Percentiles rank a stretch among this genome's conserved stretches.
These are phyloP conservation scores for Falco rusticolus DNA, from an alignment of 2,797 vertebrate genomes.

Conservation along the genomic window DNA sequence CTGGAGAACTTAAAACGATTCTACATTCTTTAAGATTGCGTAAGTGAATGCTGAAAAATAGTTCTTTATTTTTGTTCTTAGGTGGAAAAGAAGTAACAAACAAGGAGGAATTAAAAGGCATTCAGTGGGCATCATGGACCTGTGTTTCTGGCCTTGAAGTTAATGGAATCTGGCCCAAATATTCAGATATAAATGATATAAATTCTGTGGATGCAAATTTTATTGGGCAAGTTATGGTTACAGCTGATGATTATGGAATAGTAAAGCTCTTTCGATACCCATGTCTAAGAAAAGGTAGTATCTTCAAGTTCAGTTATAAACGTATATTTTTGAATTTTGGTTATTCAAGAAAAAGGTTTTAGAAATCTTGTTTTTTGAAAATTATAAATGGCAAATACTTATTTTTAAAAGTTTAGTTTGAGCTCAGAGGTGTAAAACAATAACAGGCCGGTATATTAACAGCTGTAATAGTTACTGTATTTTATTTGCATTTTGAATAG, in stretches of 20 bases:
- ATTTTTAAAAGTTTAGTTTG: background rate
- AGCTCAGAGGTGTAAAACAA: background rate
- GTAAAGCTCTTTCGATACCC: conserved; percentile 97
- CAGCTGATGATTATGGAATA: conserved; percentile 96
- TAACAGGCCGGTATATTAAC: background rate
- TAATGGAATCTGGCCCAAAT: conserved; percentile 98
- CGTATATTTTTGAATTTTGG: background rate
- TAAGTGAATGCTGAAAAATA: conserved; percentile 7
- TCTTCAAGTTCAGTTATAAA: conserved; percentile 29
- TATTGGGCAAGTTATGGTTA: conserved; percentile 94
- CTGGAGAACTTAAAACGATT: background rate
- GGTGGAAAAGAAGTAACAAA: conserved; percentile 95
- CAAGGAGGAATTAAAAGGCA: conserved; percentile 93
- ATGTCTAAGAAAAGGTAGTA: conserved; percentile 93
- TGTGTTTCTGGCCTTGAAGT: conserved; percentile 95
- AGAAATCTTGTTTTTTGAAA: background rate
- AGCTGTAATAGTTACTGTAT: background rate
- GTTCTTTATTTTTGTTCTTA: conserved; percentile 68
- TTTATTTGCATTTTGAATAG: background rate
- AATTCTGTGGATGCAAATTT: conserved; percentile 98
- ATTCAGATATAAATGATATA: conserved; percentile 94
- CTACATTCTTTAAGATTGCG: background rate
- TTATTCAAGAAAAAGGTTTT: background rate
- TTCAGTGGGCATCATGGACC: conserved; percentile 97
- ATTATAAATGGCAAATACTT: background rate